phyloP scores from a whole-genome alignment of 2,797 vertebrate genomes.

The Sciurus vulgaris region DNA sequence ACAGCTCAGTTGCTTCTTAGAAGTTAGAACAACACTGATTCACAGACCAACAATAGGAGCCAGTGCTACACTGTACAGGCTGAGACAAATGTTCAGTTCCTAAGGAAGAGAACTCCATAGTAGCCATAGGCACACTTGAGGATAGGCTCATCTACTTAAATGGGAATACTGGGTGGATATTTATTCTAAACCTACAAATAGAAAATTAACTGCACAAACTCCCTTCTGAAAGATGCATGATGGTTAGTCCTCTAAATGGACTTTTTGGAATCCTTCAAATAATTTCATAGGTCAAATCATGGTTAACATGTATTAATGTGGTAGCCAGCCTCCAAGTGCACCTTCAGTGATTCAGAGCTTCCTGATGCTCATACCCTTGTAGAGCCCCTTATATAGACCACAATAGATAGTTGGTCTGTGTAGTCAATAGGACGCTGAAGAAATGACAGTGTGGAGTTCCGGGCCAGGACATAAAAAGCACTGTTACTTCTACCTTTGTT shows the following conservation, averaged over 20 bases:
- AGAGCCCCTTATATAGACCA: neutral
- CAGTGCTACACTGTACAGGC: neutral
- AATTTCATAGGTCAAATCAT: neutral
- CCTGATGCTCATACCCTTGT: neutral
- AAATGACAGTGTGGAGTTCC: neutral
- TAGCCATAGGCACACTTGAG: neutral
- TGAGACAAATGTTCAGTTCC: neutral
- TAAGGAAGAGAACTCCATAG: neutral
- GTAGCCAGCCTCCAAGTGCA: neutral
- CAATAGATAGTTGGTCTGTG: neutral
- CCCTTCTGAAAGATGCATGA: neutral
- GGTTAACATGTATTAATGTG: neutral
- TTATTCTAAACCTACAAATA: conserved; percentile 42
- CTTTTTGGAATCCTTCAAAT: neutral
- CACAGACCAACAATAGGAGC: neutral
- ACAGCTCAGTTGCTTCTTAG: neutral
- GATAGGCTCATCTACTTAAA: neutral
- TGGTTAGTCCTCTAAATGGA: neutral
- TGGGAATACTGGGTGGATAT: neutral
- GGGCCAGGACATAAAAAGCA: neutral
- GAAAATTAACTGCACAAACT: neutral
- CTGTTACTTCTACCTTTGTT: neutral
- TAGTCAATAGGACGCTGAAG: neutral
- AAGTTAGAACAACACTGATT: neutral
- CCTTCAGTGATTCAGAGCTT: neutral